Evolutionary conservation across 2,888 invertebrate species (phyloP).

Genomic region (Caenorhabditis sp.): DNA sequence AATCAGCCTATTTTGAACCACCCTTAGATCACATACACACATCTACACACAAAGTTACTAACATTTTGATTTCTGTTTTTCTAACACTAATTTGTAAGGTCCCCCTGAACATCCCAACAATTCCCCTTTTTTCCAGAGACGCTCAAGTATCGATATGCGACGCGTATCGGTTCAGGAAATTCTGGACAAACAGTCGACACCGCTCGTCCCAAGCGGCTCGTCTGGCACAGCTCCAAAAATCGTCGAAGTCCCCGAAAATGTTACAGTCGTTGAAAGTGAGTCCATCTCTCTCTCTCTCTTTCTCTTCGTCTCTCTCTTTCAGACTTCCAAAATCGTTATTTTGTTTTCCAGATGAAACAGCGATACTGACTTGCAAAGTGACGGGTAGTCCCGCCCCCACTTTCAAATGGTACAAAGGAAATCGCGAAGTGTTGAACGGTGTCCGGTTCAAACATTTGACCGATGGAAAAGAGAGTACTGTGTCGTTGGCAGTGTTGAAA

Average conservation of each 20-base stretch:
- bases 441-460: constrained; percentile 94
- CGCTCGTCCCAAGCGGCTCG: constrained; percentile 79
- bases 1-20: not conserved
- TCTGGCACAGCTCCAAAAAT: constrained; percentile 81
- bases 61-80: not conserved
- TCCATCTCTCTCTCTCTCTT: too few relatives aligned
- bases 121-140: constrained; percentile 74
- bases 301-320: not conserved
- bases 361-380: constrained; percentile 88
- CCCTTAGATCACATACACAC: not conserved
- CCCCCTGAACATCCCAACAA: too few relatives aligned
- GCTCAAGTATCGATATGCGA: constrained; percentile 88
- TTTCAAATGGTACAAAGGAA: constrained; percentile 75
- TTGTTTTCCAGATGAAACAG: constrained; percentile 81
- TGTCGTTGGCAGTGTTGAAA: constrained; percentile 93
- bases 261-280: constrained; percentile 93
- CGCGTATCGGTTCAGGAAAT: constrained; percentile 76
- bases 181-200: constrained; percentile 75
- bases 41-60: not conserved
- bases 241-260: constrained; percentile 90
- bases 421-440: constrained; percentile 79
- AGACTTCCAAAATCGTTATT: not conserved
- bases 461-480: constrained; percentile 89
- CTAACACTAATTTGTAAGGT: not conserved
- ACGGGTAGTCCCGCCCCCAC: constrained; percentile 93